Evolutionary conservation across 2,888 invertebrate genomes (phyloP), one percentile per base, ranked within the genome.

Genomic region (Oligia strigilis): DNA sequence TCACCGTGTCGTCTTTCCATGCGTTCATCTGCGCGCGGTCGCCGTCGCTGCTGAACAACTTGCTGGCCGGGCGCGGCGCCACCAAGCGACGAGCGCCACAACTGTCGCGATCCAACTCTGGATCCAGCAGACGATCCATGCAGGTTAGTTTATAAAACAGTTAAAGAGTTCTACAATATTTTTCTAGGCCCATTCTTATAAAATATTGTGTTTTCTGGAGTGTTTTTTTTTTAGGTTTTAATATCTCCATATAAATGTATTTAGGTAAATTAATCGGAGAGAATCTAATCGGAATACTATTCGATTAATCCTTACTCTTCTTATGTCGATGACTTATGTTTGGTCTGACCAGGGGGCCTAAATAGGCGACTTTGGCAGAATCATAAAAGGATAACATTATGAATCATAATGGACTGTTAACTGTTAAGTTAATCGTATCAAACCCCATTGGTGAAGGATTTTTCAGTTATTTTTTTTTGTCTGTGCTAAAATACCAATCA

Each of bases 1-100:
- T 99, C 97, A 99, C 99, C 76, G 99, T 99, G 90, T 99, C 99
- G 80, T 99, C 99, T 88, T 99, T 99, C 97, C 99, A 99, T 96
- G 99, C 99, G 89, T 99, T 99, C 95, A 99, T 99, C 91, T 99
- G 99, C 95, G 99, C 99, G 81, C 98, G 99, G 87, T 99, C 99
- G 92, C 99, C 99, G 64, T 99, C 99, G 78, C 97, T 99, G 91
- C 98, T 99, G 88, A 99, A 99, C 97, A 99, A 99, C 96, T 97
- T 99, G 93, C 97, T 99, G 92, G 99, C 99, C 65, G 99, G 99
- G 75, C 98, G 99, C 86, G 99, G 99, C 66, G 99, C 99, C 81
- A 99, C 99, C 82, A 99, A 99, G 94, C 98, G 99, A 73, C 97
- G 99, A 80, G 98, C 99, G 23, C 99, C 99, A n/a, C 98, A 99